These are phyloP conservation scores for Lanius ludovicianus DNA, from an alignment of 2,113 vertebrate genomes.

Conservation along the genomic window DNA sequence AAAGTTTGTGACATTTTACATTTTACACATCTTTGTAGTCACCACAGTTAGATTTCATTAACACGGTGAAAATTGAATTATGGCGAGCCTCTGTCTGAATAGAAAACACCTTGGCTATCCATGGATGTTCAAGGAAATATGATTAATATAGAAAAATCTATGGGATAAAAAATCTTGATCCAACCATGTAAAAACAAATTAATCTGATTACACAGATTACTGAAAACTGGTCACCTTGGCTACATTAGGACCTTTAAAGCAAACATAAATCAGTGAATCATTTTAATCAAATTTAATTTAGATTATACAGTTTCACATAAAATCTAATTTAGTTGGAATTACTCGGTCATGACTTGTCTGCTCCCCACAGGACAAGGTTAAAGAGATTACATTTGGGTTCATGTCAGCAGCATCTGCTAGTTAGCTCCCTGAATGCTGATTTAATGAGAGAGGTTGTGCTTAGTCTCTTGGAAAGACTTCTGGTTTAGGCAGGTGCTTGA, in stretches of 20 bases:
- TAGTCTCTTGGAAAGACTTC: slow-evolving; percentile 78
- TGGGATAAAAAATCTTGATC: background rate
- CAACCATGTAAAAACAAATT: slow-evolving; percentile 14
- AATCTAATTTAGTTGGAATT: slow-evolving; percentile 83
- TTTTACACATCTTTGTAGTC: background rate
- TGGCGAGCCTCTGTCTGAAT: background rate
- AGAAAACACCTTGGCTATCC: background rate
- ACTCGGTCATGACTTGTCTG: slow-evolving; percentile 83
- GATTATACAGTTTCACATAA: slow-evolving; percentile 78
- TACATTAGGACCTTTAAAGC: slow-evolving; percentile 49
- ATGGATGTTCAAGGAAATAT: background rate
- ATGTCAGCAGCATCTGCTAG: slow-evolving; percentile 85
- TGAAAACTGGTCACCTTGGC: slow-evolving; percentile 24
- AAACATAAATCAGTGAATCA: slow-evolving; percentile 71
- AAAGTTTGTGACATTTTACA: background rate
- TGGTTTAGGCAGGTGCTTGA: slow-evolving; percentile 75
- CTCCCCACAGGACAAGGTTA: slow-evolving; percentile 86
- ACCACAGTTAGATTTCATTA: background rate
- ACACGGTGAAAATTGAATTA: background rate
- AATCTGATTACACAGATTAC: background rate
- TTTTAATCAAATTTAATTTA: slow-evolving; percentile 77
- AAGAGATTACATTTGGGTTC: slow-evolving; percentile 90
- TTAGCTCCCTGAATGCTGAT: slow-evolving; percentile 77
- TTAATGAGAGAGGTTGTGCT: slow-evolving; percentile 88
- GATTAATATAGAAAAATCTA: background rate